phyloP scores from a whole-genome alignment of 2,797 vertebrate genomes.

The Ciconia nigra region DNA sequence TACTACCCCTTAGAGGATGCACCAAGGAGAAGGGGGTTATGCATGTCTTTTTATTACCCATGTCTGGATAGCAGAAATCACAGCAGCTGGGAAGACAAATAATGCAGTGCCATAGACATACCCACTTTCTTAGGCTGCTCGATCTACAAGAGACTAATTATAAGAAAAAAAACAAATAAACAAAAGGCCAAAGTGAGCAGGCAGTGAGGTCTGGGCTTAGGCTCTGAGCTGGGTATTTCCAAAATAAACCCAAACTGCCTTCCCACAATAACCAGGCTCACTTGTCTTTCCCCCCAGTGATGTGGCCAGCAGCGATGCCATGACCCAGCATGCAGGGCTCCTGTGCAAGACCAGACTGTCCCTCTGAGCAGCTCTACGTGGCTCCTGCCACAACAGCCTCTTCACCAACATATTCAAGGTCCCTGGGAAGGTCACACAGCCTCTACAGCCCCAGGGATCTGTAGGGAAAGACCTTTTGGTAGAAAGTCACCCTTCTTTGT shows the following conservation, averaged over 20 bases:
- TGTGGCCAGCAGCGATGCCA: not conserved
- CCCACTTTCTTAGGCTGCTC: not conserved
- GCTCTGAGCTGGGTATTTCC: not conserved
- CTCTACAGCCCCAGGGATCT: not conserved
- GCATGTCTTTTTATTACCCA: not conserved
- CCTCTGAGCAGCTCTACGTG: not conserved
- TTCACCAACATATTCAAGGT: not conserved
- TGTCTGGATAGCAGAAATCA: not conserved
- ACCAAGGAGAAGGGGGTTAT: constrained; percentile 2
- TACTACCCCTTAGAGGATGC: not conserved
- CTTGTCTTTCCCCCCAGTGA: not conserved
- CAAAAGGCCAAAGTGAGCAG: not conserved
- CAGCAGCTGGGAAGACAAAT: not conserved
- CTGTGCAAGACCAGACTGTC: not conserved
- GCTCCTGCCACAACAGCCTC: not conserved
- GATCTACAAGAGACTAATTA: not conserved
- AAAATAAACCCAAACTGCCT: not conserved
- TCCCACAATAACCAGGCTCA: not conserved
- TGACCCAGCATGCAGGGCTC: not conserved
- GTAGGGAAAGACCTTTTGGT: not conserved
- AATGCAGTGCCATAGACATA: not conserved
- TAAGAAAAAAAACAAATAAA: not conserved
- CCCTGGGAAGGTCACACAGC: not conserved
- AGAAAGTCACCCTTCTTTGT: not conserved
- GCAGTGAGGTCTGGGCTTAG: not conserved